Base-by-base conservation (phyloP, 2,797 vertebrate species). In the Yasuhikotakia modesta region DNA sequence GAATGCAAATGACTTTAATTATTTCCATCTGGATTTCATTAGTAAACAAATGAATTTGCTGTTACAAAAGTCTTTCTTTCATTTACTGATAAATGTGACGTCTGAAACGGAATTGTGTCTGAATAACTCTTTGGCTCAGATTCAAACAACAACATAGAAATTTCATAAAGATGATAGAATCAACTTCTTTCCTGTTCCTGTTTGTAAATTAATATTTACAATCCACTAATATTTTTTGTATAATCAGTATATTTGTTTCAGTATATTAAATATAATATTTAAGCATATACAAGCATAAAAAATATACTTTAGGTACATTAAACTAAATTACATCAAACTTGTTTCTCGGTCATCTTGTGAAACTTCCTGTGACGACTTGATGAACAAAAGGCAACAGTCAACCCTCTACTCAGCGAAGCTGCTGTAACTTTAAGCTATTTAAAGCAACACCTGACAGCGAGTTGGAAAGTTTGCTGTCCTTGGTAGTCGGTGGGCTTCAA, bases 401-500 rank as follows among this genome's bases (percentile, higher is more conserved):
- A 80, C 69, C 76, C 75, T 21, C 75, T 77, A 67, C 52, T 24
- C 61, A 55, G 70, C 14, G 43, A 66, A 78, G 48, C 39, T 58
- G 19, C 68, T 53, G n/a, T 61, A 76, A 66, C 78, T 82, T 82
- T 70, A 73, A 81, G 76, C 76, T 82, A 85, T 85, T 85, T 85
- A 85, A 82, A 85, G 83, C 78, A 77, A 69, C 66, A 76, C 67
- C 58, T 85, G 83, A 85, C 81, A 85, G 83, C 72, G 87, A 89
- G 89, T 92, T 87, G 87, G 82, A 81, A 77, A 86, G 74, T 83
- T 79, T 19, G 69, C 77, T 79, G 87, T 90, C 90, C 89, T 88
- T 90, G 81, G 89, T 90, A 89, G 83, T 78, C 83, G 79, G 74
- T 79, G 85, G 86, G 83, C 88, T 92, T 93, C 91, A 92, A 92